A percentile compares a stretch with the other conserved stretches of the same genome.
Conservation (phyloP, 2,113 vertebrate species). For the Peromyscus maniculatus region DNA sequence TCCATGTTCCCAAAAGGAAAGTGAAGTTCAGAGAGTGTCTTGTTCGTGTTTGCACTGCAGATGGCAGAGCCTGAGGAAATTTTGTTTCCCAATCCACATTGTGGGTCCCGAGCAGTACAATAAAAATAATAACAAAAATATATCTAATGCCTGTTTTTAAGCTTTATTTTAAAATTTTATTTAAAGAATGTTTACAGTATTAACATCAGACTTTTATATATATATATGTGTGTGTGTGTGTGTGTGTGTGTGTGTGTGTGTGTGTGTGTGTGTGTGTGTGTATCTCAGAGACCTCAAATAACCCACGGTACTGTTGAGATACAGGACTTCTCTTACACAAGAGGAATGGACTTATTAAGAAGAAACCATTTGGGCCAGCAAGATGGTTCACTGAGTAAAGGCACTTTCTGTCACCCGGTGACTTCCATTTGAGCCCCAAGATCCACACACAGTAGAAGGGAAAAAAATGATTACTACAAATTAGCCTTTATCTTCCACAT, state of each 20-base stretch:
- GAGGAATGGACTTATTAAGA: neutral
- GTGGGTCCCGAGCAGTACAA: neutral
- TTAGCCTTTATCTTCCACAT: neutral
- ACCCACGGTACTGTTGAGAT: neutral
- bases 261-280: no score
- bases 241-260: no score
- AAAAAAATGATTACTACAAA: neutral
- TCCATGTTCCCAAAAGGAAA: slow-evolving; percentile 7
- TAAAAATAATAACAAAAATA: neutral
- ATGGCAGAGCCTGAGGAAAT: neutral
- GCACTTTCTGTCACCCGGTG: no score
- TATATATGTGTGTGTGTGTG: neutral
- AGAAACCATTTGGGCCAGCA: neutral
- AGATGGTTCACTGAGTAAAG: neutral
- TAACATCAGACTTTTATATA: neutral
- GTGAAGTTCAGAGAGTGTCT: neutral
- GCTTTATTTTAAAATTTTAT: slow-evolving; percentile 45
- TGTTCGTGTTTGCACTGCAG: neutral
- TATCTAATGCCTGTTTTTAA: neutral
- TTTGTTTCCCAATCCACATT: neutral
- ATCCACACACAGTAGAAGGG: neutral
- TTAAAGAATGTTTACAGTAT: neutral
- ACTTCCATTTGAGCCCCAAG: neutral
- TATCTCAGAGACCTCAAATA: neutral
- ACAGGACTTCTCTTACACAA: neutral